These are phyloP conservation scores for Batillaria attramentaria DNA, from an alignment of 1,140 invertebrate species.

Conservation along the genomic window DNA sequence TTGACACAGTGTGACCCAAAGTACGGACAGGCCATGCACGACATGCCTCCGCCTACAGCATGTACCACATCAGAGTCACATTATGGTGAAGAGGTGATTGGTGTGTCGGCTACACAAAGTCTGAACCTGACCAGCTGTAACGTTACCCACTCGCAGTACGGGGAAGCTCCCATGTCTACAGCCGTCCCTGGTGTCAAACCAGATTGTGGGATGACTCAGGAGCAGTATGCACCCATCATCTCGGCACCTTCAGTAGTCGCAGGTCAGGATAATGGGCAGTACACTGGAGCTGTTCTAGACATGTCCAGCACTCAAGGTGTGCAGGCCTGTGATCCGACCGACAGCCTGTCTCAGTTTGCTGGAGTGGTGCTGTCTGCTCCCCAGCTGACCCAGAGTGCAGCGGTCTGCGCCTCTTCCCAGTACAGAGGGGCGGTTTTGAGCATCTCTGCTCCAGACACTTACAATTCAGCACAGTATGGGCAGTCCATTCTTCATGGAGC, in stretches of 20 bases:
- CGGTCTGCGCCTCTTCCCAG: constrained; percentile 17
- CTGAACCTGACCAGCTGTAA: neutral
- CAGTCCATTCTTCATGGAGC: constrained; percentile 12
- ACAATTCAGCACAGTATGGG: constrained; percentile 17
- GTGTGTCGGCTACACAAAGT: neutral
- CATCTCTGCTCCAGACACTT: constrained; percentile 20
- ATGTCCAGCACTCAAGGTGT: constrained; percentile 11
- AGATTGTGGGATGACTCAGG: too few relatives aligned
- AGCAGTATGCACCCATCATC: constrained; percentile 21
- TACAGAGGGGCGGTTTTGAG: constrained; percentile 6
- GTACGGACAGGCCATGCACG: constrained; percentile 15
- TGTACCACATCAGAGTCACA: neutral
- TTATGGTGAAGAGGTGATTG: neutral
- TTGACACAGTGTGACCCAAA: constrained; percentile 22
- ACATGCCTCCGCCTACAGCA: constrained; percentile 7
- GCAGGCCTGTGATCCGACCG: neutral
- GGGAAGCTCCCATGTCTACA: too few relatives aligned
- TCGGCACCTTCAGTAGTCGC: neutral
- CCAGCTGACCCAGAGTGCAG: constrained; percentile 1
- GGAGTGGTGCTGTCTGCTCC: constrained; percentile 18
- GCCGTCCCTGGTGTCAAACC: too few relatives aligned
- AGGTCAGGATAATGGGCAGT: neutral
- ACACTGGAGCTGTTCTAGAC: constrained; percentile 1
- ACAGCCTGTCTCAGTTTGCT: constrained; percentile 18
- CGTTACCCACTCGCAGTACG: constrained; percentile 12